Evolutionary conservation across 1,140 invertebrate species (phyloP), one percentile per base, ranked within the genome.

Genomic region (Lordiphosa clarofinis): DNA sequence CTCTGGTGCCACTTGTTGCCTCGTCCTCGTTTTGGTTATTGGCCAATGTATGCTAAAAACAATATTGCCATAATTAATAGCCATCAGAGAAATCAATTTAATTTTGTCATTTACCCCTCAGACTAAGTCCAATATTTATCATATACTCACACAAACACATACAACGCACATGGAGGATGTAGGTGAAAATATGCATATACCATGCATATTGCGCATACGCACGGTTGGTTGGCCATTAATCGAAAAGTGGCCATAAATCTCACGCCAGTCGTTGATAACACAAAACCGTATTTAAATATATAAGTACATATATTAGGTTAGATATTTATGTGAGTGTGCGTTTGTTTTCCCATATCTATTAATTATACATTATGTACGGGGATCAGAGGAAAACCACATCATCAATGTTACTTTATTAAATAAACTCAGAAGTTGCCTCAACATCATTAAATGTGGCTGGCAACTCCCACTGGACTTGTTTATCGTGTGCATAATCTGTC

Each of bases 201-300:
- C 33, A 10, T 42, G 38, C 57, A 2, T 43, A 56, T 62, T 63
- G 53, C 52, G 57, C 42, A 81, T 65, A 74, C 74, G 70, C 55
- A 56, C 24, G 10, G 52, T 58, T 54, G 57, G 33, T 37, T 49
- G 49, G 44, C 52, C 54, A 82, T 75, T 72, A 82, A 81, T 82
- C 59, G 62, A 48, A 81, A 62, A 74, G 56, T 81, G 52, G 56
- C 38, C 58, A 82, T 75, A 81, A 82, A 82, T 75, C 58, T 60
- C 69, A 53, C 24, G 58, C 67, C 46, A 50, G 36, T 42, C 60
- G 50, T 2, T 56, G 43, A 69, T 55, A 35, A 36, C 63, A 54
- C 15, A 55, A 38, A 44, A 48, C 54, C 65, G 43, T 54, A 73
- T 76, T 74, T 62, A 56, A 68, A 75, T 71, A 33, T 28, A 28